phyloP scores from a whole-genome alignment of 2,113 vertebrate genomes.

The Psittacara wagleri region DNA sequence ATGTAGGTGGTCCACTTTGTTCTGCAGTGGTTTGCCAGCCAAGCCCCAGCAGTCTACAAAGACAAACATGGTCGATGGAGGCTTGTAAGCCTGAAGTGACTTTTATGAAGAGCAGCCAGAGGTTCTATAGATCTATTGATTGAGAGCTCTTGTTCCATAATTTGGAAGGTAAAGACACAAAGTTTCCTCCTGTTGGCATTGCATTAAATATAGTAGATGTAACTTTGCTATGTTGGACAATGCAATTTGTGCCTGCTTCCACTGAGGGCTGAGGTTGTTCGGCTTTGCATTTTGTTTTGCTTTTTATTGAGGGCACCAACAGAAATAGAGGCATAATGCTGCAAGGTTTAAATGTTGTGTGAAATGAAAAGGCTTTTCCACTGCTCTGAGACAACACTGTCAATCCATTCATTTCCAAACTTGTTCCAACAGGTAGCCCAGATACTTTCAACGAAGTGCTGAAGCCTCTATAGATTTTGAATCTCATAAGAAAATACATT shows the following conservation, averaged over 20 bases:
- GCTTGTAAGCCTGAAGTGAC: neutral
- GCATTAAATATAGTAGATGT: neutral
- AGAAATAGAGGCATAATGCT: neutral
- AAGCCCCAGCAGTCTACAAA: neutral
- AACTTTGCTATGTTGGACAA: accelerated
- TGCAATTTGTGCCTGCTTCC: neutral
- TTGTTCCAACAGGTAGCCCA: neutral
- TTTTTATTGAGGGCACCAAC: neutral
- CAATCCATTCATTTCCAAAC: neutral
- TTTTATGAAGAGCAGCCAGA: neutral
- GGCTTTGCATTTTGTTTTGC: neutral
- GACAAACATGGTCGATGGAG: neutral
- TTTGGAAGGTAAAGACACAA: neutral
- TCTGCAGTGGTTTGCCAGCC: accelerated
- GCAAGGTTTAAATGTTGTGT: neutral
- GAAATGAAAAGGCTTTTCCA: neutral
- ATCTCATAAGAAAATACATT: neutral
- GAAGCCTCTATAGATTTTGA: neutral
- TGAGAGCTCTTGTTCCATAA: neutral
- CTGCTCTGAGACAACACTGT: neutral
- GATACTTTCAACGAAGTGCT: accelerated
- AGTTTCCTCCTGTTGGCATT: neutral
- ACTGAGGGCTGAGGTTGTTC: neutral
- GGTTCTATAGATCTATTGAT: neutral
- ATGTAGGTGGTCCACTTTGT: neutral